These are phyloP conservation scores for Mallotus villosus DNA, from an alignment of 2,797 vertebrate genomes.

Conservation along the genomic window DNA sequence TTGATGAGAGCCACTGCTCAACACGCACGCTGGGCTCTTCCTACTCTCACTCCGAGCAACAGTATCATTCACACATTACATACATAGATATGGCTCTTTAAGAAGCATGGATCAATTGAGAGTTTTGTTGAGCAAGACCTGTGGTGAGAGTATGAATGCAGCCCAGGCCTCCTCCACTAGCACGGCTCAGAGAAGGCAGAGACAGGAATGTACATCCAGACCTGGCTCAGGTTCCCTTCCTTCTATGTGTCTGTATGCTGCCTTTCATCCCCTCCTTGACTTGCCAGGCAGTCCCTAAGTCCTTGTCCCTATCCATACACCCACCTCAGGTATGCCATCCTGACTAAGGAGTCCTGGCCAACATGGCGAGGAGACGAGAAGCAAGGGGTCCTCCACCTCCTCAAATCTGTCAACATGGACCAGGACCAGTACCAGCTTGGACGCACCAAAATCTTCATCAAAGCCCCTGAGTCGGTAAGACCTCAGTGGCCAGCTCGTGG, in stretches of 20 bases:
- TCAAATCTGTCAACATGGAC: slow-evolving; percentile 94
- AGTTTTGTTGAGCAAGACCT: slow-evolving; percentile 3
- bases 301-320: neutral
- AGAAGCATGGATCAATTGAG: neutral
- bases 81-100: neutral
- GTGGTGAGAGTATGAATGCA: neutral
- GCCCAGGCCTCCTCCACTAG: neutral
- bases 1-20: slow-evolving; percentile 9
- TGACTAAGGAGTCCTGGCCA: slow-evolving; percentile 97
- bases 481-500: neutral
- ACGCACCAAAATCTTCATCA: slow-evolving; percentile 91
- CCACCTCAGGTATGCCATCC: slow-evolving; percentile 87
- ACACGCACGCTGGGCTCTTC: neutral
- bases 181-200: neutral
- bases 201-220: slow-evolving; percentile 9
- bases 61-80: neutral
- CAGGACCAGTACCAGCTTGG: slow-evolving; percentile 95
- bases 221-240: neutral
- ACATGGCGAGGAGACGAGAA: slow-evolving; percentile 94
- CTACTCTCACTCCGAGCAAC: neutral
- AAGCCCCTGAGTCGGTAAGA: slow-evolving; percentile 94
- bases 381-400: slow-evolving; percentile 90
- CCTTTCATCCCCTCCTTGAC: neutral
- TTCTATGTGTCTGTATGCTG: neutral
- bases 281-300: neutral